Base-by-base conservation (phyloP, 2,113 vertebrate species). In the Mystacornis crossleyi region DNA sequence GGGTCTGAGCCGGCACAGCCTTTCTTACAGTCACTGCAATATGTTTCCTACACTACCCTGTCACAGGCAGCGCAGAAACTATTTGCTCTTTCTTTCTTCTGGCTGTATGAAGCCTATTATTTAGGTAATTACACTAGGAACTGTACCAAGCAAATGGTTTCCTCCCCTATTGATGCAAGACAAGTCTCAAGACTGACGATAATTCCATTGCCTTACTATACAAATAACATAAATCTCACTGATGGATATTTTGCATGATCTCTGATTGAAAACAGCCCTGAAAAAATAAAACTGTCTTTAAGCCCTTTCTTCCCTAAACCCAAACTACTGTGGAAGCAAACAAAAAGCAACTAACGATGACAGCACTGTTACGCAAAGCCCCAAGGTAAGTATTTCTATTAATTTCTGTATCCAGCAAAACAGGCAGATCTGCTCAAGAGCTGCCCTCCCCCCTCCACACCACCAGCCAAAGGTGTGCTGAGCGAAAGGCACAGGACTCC, bases 71-170 rank as follows among this genome's bases (percentile, higher is more conserved):
- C 4, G 14, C 66, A 84, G 54, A 81, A 96, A 88, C 20, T 91
- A 82, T 81, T 96, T 93, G 74, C 78, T 95, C 53, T 34, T 58
- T 93, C 84, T 91, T 93, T 96, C 78, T 93, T 57, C 78, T 94
- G 90, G 79, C 79, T 88, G 62, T n/a, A 88, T 12, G 31, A 95
- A 90, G 85, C 83, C 90, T 88, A 91, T 93, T 97, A 86, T 86
- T 95, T 85, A 83, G 89, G 62, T 91, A 95, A 95, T 95, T 95
- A 85, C 6, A 5, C 57, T 82, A 90, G 89, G 87, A 94, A 86
- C 79, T 66, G 45, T 82, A 96, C 50, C 81, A 93, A 94, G 50
- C 50, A 66, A 94, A 91, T 80, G 40, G 86, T 75, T 94, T 93
- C 81, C 67, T 94, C 81, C 40, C 73, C 71, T 87, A 34, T 51